Conservation (phyloP, 2,113 vertebrate species). For the Noctilio leporinus region DNA sequence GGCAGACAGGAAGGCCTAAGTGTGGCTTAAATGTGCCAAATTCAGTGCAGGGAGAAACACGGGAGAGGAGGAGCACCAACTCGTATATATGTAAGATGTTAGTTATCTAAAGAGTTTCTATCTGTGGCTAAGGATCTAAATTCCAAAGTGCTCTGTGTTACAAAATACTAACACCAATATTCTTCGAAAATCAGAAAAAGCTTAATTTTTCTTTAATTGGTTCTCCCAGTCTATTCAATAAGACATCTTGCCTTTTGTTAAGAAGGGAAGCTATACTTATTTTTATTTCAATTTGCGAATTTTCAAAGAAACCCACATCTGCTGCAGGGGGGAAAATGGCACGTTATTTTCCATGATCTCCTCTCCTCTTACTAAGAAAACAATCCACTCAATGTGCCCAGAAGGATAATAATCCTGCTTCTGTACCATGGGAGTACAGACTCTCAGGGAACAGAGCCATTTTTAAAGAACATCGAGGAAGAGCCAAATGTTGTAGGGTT, state of each 20-base stretch:
- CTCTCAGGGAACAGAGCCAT: constrained; percentile 8
- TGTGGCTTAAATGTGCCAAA: not conserved
- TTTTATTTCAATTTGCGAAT: constrained; percentile 17
- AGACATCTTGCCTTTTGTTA: not conserved
- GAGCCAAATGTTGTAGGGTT: not conserved
- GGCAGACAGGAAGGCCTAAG: not conserved
- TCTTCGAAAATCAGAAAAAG: not conserved
- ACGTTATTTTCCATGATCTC: constrained; percentile 20
- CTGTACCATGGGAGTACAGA: not conserved
- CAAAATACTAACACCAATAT: not conserved
- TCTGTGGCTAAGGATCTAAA: not conserved
- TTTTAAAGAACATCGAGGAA: constrained; percentile 16
- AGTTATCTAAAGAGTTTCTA: not conserved
- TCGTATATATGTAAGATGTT: not conserved
- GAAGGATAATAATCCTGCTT: constrained; percentile 24
- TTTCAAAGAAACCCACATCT: constrained; percentile 15
- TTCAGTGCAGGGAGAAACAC: not conserved
- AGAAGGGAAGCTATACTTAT: constrained; percentile 14
- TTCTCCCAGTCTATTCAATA: not conserved
- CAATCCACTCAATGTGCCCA: constrained; percentile 29
- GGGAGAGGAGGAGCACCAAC: not conserved
- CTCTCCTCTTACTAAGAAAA: constrained; percentile 27
- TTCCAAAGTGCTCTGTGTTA: not conserved
- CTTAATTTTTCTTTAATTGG: not conserved
- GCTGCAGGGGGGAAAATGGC: not conserved